These are phyloP conservation scores for Lagocephalus sceleratus DNA, from an alignment of 2,797 vertebrate species.

Conservation along the genomic window DNA sequence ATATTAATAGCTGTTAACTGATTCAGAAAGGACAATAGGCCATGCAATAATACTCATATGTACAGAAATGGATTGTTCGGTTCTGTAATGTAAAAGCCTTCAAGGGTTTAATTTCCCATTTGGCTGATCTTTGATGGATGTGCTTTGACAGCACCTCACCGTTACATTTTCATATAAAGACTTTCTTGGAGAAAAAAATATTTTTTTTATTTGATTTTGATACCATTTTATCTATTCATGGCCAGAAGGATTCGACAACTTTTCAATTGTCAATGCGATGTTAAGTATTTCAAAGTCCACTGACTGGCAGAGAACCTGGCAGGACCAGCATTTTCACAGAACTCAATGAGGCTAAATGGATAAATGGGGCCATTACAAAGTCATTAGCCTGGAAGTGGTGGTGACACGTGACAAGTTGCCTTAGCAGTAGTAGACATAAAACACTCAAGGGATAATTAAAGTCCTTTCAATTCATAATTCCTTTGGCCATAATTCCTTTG, in stretches of 20 bases:
- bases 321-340: conserved; percentile 42
- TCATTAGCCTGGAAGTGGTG: conserved; percentile 60
- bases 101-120: conserved; percentile 1
- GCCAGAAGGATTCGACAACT: conserved; percentile 35
- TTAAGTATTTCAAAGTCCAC: conserved; percentile 53
- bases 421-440: conserved; percentile 45
- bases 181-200: conserved; percentile 5
- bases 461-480: conserved; percentile 42
- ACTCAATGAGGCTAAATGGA: conserved; percentile 71
- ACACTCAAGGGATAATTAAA: conserved; percentile 44
- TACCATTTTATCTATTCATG: conserved; percentile 10
- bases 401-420: conserved; percentile 56
- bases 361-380: conserved; percentile 68
- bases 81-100: background rate
- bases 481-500: background rate
- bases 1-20: no score
- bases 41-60: no score
- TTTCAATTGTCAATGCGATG: conserved; percentile 46
- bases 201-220: conserved; percentile 25
- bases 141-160: background rate
- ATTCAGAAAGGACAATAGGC: no score
- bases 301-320: conserved; percentile 42
- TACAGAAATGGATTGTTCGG: no score
- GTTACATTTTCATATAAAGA: conserved; percentile 1
- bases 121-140: background rate